Percentiles rank a stretch among this genome's conserved stretches.
Conservation (phyloP, 1,140 invertebrate genomes). For the Stegodyphus dumicola region DNA sequence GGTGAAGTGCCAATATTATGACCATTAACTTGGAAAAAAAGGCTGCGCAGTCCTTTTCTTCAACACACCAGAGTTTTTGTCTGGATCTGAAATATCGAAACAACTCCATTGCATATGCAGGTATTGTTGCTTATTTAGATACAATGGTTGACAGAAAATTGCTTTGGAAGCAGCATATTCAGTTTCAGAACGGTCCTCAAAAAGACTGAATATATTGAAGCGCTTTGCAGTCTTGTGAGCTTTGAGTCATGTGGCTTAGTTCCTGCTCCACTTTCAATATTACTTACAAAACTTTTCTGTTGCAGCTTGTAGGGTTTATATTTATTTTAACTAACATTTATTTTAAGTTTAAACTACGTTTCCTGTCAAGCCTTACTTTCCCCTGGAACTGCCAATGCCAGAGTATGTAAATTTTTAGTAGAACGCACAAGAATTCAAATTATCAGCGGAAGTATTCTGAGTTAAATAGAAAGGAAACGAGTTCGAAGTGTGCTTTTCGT, state of each 20-base stretch:
- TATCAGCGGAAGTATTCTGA: too few species aligned
- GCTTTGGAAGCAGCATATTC: not conserved
- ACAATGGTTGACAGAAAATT: not conserved
- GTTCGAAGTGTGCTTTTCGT: too few species aligned
- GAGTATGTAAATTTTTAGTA: too few species aligned
- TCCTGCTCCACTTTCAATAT: not conserved
- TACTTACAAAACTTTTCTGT: not conserved
- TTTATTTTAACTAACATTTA: too few species aligned
- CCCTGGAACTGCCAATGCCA: too few species aligned
- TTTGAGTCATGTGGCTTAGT: not conserved
- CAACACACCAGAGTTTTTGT: constrained; percentile 8
- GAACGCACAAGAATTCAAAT: too few species aligned
- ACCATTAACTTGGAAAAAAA: not conserved
- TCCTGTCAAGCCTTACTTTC: too few species aligned
- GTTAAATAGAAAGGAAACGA: too few species aligned
- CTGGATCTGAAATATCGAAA: not conserved
- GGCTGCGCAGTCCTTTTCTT: constrained; percentile 9
- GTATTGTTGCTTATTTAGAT: not conserved
- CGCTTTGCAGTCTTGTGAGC: too few species aligned
- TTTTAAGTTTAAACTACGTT: too few species aligned
- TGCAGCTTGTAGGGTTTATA: too few species aligned
- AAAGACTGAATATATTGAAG: not conserved
- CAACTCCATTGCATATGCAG: not conserved
- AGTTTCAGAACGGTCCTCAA: not conserved
- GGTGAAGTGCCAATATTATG: constrained; percentile 14